Percentiles rank a stretch among this genome's conserved stretches.
Conservation (phyloP, 2,113 vertebrate genomes). For the Alethe diademata region DNA sequence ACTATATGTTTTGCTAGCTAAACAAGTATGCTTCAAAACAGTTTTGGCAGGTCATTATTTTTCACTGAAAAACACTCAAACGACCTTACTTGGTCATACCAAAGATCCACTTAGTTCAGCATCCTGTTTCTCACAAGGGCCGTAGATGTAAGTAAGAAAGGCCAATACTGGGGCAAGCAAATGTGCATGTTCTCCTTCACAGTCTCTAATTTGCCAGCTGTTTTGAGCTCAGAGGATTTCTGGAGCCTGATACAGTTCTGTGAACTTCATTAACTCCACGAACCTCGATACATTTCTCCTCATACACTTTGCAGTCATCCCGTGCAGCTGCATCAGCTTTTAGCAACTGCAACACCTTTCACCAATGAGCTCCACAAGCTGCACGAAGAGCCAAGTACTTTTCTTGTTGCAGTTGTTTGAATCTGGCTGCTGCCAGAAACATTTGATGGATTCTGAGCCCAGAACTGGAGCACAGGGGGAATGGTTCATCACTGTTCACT, state of each 20-base stretch:
- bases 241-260: not conserved
- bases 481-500: not conserved
- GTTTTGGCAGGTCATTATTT: not conserved
- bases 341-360: not conserved
- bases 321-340: not conserved
- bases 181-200: fast-evolving
- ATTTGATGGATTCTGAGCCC: not conserved
- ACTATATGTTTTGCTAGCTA: not conserved
- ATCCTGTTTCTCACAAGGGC: not conserved
- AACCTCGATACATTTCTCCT: not conserved
- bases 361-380: not conserved
- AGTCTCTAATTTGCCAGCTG: not conserved
- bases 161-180: not conserved
- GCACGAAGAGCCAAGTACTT: not conserved
- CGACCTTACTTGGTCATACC: not conserved
- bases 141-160: not conserved
- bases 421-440: not conserved
- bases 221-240: not conserved
- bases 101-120: not conserved
- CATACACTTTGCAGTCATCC: not conserved
- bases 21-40: not conserved
- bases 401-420: not conserved
- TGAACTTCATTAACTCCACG: not conserved
- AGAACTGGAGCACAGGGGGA: not conserved
- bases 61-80: not conserved